Evolutionary conservation across 2,113 vertebrate genomes (phyloP), one percentile per base, ranked within the genome.

Genomic region (Pelodiscus sinensis): DNA sequence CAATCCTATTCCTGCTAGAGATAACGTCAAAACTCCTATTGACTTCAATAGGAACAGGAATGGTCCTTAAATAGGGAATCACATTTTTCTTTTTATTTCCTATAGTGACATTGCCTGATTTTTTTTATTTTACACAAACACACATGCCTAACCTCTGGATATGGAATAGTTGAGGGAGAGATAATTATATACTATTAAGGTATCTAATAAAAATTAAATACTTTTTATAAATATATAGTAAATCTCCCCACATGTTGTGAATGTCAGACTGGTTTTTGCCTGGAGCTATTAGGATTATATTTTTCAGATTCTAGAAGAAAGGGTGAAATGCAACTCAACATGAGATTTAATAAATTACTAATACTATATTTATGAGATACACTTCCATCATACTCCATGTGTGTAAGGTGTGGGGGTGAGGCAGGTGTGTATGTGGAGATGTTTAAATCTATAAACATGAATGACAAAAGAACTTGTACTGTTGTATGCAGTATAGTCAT

Each of bases 21-120:
- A 24, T 82, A 85, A 38, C 86, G 25, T 89, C 92, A 95, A 84
- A 95, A 79, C 38, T 85, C 16, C 88, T 79, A 14, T 3, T 87
- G 86, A 88, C 80, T 94, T 89, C 21, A 58, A 2, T 9, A 24
- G 29, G 25, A 92, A 84, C 15, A 73, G 86, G 94, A 93, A 91
- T 0, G 0, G 22, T 31, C 77, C 56, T 84, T 79, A 81, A 81
- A 35, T 2, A 38, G 5, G 51, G 35, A 65, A 29, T 5, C 10
- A 87, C 65, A 84, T 78, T 95, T 94, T 93, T 22, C 35, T 94
- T 50, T 35, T 25, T 16, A 3, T 19, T 15, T 80, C 73, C 31
- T 24, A 38, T 52, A 88, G 11, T 65, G 57, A 8, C 5, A 86
- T 7, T 81, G 44, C 9, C 51, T 0, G 0, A 85, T 35, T 85